Evolutionary conservation across 2,888 invertebrate species (phyloP), one percentile per base, ranked within the genome.

Genomic region (Lysandra bellargus): DNA sequence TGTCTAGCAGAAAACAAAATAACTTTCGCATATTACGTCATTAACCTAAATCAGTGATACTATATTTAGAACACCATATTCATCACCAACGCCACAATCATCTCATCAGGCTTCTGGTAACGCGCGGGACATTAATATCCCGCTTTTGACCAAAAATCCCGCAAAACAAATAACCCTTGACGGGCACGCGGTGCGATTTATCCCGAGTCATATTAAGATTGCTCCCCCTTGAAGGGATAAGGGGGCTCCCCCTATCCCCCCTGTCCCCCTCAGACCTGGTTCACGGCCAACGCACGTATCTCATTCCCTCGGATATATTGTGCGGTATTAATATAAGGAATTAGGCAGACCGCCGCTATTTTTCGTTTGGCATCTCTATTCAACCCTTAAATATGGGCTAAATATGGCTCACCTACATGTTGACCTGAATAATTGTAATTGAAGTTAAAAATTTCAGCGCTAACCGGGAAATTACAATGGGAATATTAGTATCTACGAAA

Each of bases 151-250:
- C 75, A 49, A 49, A 75, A 30, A 75, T 49, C 44, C 75, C 75
- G 14, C 75, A 53, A 76, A 53, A 76, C 76, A 76, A 76, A 76
- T 76, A 57, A 33, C 30, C 73, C 78, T 87, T 87, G 86, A 85
- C 84, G 85, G 84, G 84, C 83, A 83, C 83, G 86, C 89, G 89
- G 90, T 89, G 88, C 85, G 88, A 91, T 91, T 87, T 89, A 87
- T 92, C 91, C 88, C 86, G 85, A 88, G 89, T 89, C 90, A 92
- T 92, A 92, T 92, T 91, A 92, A 88, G 85, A 86, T 83, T 86
- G 84, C 85, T 86, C 89, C 90, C 88, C 85, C 88, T 83, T 81
- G 83, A 85, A 86, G 91, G 89, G 84, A 0, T 23, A 23, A 23
- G 23, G 0, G 79, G 17, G 1, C 78, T 82, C 82, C 74, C 88